phyloP scores from a whole-genome alignment of 2,888 invertebrate species.

The Coronaproctus castanopsis region DNA sequence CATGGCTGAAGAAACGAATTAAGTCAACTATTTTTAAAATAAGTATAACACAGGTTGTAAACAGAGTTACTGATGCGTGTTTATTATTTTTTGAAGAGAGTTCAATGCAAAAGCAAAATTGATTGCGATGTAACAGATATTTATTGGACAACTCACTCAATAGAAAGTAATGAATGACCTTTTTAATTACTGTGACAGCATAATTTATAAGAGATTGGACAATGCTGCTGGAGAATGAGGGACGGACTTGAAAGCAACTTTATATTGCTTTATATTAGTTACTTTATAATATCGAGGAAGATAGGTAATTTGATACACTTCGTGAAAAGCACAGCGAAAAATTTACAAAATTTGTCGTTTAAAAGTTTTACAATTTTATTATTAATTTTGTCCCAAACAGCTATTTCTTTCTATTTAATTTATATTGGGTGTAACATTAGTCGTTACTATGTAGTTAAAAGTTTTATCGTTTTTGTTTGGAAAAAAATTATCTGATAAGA shows the following conservation, averaged over 20 bases:
- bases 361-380: not conserved
- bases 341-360: not conserved
- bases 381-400: not conserved
- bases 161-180: not conserved
- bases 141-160: too few species aligned
- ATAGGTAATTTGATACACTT: not conserved
- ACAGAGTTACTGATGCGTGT: too few species aligned
- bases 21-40: too few species aligned
- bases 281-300: not conserved
- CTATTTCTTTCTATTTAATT: too few species aligned
- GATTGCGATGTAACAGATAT: not conserved
- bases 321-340: not conserved
- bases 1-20: too few species aligned
- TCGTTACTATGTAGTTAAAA: not conserved
- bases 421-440: not conserved
- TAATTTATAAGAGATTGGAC: not conserved
- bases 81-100: too few species aligned
- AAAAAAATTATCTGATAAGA: not conserved
- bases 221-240: not conserved
- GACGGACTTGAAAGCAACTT: not conserved
- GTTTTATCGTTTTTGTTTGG: not conserved
- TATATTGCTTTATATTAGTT: not conserved
- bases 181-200: not conserved
- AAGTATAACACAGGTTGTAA: too few species aligned
- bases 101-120: not conserved